Base-by-base conservation (phyloP, 2,888 invertebrate species). In the Chloromyia formosa region DNA sequence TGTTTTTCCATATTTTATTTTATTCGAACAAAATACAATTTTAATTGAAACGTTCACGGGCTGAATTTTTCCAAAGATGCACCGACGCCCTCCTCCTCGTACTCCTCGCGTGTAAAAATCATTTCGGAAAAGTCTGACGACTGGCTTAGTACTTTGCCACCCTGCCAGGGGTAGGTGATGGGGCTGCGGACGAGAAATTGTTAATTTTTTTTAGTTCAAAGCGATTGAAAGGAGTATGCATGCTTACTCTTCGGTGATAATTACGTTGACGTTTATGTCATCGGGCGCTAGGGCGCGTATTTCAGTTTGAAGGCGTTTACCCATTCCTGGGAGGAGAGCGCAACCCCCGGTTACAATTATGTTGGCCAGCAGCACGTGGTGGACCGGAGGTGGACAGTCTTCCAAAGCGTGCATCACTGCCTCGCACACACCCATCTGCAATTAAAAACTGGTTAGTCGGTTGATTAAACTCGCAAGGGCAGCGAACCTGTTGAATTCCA, bases 341-440 rank as follows among this genome's bases (percentile, higher is more conserved):
- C 90, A 90, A 72, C 94, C 93, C 1, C 99, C 99, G 40, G 92
- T 92, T 14, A 97, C 86, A 60, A 97, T 86, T 77, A 98, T 94
- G 83, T 96, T 94, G 74, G 90, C 90, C 56, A 94, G 88, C 77
- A 99, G 87, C 83, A 91, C 91, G 10, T 94, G 91, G 80, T 91
- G 92, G 66, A 93, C 86, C 80, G 92, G 90, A 80, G 90, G 88
- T 0, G 94, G 93, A 78, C 95, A 94, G 0, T 88, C 85, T 71
- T 89, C 88, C n/a, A 97, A 89, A 0, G 92, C 89, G 81, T 94
- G 88, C 74, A 93, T 90, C 5, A 97, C 90, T 0, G 95, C 93
- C 87, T 98, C 97, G 0, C 94, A 89, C 76, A 99, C 91, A 0
- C 99, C 99, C 91, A 96, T 95, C 85, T 90, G 82, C 14, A 71